phyloP scores from a whole-genome alignment of 2,113 vertebrate genomes.

The western clawed frog (Xenopus tropicalis) region UCB_Xtro_10.0 CM004444.2:112451501-112452000 shows the following conservation, averaged over 20 bases:
- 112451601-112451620: slow-evolving; percentile 42
- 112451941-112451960: too few relatives aligned
- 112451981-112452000: too few relatives aligned
- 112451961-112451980: too few relatives aligned
- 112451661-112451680: slow-evolving; percentile 32
- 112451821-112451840: slow-evolving; percentile 15
- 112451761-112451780: slow-evolving; percentile 36
- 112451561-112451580: slow-evolving; percentile 28
- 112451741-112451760: slow-evolving; percentile 26
- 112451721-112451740: slow-evolving; percentile 30
- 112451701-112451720: slow-evolving; percentile 39
- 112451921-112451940: too few relatives aligned
- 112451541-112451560: slow-evolving; percentile 40
- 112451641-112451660: slow-evolving; percentile 37
- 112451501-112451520: slow-evolving; percentile 22
- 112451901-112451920: too few relatives aligned
- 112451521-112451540: slow-evolving; percentile 28
- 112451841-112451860: too few relatives aligned
- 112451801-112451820: slow-evolving; percentile 24
- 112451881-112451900: too few relatives aligned
- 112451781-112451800: slow-evolving; percentile 26
- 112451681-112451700: slow-evolving; percentile 43
- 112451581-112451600: slow-evolving; percentile 38
- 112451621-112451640: slow-evolving; percentile 42
- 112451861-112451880: too few relatives aligned